Evolutionary conservation across 1,140 invertebrate genomes (phyloP).

Genomic region (Drosophila cardini): DNA sequence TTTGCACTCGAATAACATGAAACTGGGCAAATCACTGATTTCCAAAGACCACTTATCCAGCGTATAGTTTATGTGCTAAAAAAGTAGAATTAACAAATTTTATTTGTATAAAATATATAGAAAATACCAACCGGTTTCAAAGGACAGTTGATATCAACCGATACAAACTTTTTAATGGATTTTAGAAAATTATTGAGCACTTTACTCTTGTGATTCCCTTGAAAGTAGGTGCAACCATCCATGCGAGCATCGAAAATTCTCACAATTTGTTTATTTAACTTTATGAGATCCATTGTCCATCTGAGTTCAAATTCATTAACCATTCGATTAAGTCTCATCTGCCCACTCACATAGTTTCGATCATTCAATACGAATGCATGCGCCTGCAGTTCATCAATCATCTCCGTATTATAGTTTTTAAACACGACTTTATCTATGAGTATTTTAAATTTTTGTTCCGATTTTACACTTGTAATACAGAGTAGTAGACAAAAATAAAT

Average conservation of each 20-base stretch:
- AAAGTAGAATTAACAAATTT: not conserved
- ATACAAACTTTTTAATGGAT: not conserved
- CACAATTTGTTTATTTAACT: constrained; percentile 13
- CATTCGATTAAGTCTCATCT: not conserved
- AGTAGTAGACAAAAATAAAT: not conserved
- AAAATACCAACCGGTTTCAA: not conserved
- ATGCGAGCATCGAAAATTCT: not conserved
- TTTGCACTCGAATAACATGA: not conserved
- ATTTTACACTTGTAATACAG: not conserved
- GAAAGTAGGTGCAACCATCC: constrained; percentile 5
- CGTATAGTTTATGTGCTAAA: constrained; percentile 15
- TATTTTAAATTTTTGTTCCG: not conserved
- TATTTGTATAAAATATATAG: not conserved
- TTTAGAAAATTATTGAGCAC: constrained; percentile 15
- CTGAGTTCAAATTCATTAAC: not conserved
- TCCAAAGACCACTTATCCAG: constrained; percentile 6
- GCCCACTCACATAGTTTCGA: constrained; percentile 7
- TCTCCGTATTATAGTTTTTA: not conserved
- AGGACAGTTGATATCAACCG: not conserved
- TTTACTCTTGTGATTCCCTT: constrained; percentile 1
- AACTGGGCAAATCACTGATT: not conserved
- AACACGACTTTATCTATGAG: not conserved
- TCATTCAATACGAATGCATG: constrained; percentile 11
- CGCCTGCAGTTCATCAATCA: not conserved
- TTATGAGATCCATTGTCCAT: not conserved